Conservation (phyloP, 2,797 vertebrate species). For the Xenops minutus region DNA sequence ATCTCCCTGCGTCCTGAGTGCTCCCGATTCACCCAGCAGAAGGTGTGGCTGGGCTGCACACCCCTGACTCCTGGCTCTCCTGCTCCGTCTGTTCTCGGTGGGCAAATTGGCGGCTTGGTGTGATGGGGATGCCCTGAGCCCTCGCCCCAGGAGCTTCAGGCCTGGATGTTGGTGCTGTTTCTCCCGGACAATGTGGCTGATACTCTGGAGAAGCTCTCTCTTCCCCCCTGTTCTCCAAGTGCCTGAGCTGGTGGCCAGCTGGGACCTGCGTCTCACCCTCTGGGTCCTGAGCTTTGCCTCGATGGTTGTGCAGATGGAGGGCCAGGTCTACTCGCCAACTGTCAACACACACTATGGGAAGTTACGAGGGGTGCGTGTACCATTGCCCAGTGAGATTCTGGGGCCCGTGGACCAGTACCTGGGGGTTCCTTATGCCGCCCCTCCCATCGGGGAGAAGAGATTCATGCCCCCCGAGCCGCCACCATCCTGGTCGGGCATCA, state of each 20-base stretch:
- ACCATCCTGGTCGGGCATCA: slow-evolving; percentile 96
- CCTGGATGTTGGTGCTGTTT: slow-evolving; percentile 57
- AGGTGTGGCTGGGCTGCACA: not conserved
- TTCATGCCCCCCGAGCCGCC: slow-evolving; percentile 97
- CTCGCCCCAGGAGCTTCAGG: slow-evolving; percentile 70
- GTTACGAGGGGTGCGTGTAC: slow-evolving; percentile 90
- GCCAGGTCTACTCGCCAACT: slow-evolving; percentile 91
- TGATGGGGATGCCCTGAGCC: slow-evolving; percentile 70
- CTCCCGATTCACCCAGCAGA: not conserved
- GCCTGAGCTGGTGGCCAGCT: slow-evolving; percentile 70
- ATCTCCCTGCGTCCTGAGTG: not conserved
- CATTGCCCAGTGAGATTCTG: slow-evolving; percentile 94
- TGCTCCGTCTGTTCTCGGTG: not conserved
- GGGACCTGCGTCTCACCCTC: slow-evolving; percentile 78
- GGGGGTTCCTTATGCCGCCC: slow-evolving; percentile 93
- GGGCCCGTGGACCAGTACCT: slow-evolving; percentile 98
- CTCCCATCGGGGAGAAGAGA: slow-evolving; percentile 91
- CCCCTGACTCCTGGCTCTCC: slow-evolving; percentile 11
- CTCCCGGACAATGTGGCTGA: slow-evolving; percentile 77
- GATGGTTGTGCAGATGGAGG: slow-evolving; percentile 71
- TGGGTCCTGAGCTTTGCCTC: slow-evolving; percentile 87
- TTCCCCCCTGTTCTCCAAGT: slow-evolving; percentile 64
- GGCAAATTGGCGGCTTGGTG: not conserved
- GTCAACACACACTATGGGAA: slow-evolving; percentile 99
- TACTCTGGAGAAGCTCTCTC: slow-evolving; percentile 63